Evolutionary conservation across 2,797 vertebrate genomes (phyloP).

Genomic region (Rhincodon typus): DNA sequence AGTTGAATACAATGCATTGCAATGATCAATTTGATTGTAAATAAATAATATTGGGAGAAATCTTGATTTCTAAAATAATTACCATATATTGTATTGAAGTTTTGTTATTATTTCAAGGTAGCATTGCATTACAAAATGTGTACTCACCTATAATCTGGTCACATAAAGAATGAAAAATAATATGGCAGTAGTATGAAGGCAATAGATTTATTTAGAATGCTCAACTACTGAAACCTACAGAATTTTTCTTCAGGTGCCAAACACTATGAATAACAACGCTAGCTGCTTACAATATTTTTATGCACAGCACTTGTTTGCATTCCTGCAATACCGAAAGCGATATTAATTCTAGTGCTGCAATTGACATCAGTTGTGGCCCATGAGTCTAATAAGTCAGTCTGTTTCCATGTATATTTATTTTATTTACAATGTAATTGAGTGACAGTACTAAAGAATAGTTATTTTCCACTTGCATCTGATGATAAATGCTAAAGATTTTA

Average conservation of each 20-base stretch:
- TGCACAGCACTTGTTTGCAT: background rate
- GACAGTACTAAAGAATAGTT: background rate
- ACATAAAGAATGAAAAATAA: background rate
- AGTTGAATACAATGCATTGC: background rate
- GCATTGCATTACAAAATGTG: background rate
- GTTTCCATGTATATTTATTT: background rate
- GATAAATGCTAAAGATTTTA: background rate
- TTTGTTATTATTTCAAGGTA: background rate
- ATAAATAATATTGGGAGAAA: background rate
- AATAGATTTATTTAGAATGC: background rate
- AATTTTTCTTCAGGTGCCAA: background rate
- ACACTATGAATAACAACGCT: background rate
- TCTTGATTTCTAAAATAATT: background rate
- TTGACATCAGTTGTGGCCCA: background rate
- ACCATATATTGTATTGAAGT: background rate
- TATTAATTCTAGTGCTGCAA: background rate
- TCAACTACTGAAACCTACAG: background rate
- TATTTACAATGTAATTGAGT: background rate
- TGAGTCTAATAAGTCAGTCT: background rate
- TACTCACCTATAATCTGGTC: background rate
- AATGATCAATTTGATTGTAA: background rate
- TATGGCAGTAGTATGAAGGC: background rate
- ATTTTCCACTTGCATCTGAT: conserved; percentile 12
- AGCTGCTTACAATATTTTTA: background rate
- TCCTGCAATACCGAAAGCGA: background rate